Evolutionary conservation across 2,797 vertebrate species (phyloP), one percentile per base, ranked within the genome.

Genomic region (Acanthopagrus latus): DNA sequence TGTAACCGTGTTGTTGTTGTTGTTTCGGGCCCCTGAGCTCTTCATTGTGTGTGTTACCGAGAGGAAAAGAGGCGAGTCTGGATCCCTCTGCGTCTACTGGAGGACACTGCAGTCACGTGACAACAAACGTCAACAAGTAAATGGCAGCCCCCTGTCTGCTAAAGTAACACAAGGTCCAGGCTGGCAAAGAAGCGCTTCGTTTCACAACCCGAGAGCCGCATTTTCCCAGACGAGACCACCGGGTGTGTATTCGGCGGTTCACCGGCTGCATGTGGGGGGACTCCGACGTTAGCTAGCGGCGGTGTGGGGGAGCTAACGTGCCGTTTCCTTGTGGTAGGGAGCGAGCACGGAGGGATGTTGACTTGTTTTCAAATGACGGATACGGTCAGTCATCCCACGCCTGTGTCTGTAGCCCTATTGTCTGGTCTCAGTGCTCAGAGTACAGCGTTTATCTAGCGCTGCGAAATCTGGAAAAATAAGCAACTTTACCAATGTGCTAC

Each of bases 101-200:
- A 81, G 44, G 89, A 87, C 29, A 9, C 62, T 1, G 7, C 16
- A 7, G 83, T 89, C 95, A 96, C 83, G 84, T 96, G 95, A 83
- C 71, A 38, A 0, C 0, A 11, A 7, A 90, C 94, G 94, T 95
- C 93, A 92, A 11, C 76, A 44, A 13, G 48, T 85, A 88, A 88
- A 96, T 96, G 95, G 95, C 95, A 86, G 94, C 95, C 88, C 92
- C 91, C 94, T 91, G 89, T 78, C 88, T 75, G 44, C 85, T 89
- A 89, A 93, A 90, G 67, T 90, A 90, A 93, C 92, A 91, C 92
- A 93, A 66, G 91, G 88, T 84, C 77, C 85, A 38, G 69, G 69
- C 86, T 88, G 87, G 71, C 68, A 43, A 62, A 85, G 70, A 52
- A 81, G 60, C 33, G 43, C 72, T 20, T 76, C 50, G 29, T 44